Conservation (phyloP, 2,113 vertebrate species). For the Crotalus viridis region DNA sequence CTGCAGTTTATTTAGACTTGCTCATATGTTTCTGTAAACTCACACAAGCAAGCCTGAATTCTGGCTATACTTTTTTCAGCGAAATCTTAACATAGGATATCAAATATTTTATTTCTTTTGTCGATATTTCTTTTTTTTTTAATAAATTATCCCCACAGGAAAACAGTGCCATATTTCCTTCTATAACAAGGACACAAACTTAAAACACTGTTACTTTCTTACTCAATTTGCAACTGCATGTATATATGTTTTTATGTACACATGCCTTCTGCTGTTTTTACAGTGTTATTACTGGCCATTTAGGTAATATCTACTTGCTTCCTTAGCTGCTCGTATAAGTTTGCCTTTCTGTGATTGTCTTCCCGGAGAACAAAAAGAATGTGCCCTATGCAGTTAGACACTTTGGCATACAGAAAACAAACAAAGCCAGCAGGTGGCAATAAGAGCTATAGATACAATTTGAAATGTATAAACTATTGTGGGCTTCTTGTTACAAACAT, state of each 20-base stretch:
- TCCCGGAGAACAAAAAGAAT: not conserved
- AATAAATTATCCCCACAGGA: no score
- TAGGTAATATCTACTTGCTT: not conserved
- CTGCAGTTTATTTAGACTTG: slow-evolving; percentile 2
- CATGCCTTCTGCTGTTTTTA: not conserved
- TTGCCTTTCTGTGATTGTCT: not conserved
- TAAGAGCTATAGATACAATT: slow-evolving; percentile 1
- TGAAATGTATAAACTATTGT: not conserved
- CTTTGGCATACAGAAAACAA: not conserved
- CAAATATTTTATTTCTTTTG: not conserved
- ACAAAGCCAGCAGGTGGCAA: slow-evolving; percentile 20
- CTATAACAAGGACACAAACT: not conserved
- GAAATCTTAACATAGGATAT: not conserved
- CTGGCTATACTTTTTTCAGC: not conserved
- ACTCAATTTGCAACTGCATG: not conserved
- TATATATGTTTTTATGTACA: not conserved
- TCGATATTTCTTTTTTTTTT: not conserved
- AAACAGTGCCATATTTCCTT: not conserved
- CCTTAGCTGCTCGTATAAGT: not conserved
- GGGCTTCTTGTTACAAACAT: not conserved
- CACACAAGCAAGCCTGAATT: not conserved
- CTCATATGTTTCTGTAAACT: slow-evolving; percentile 3
- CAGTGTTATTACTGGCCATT: not conserved
- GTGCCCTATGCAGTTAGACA: not conserved
- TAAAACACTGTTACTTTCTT: not conserved